Evolutionary conservation across 2,797 vertebrate species (phyloP), one percentile per base, ranked within the genome.

Genomic region (Sebastes kiyomatsui): DNA sequence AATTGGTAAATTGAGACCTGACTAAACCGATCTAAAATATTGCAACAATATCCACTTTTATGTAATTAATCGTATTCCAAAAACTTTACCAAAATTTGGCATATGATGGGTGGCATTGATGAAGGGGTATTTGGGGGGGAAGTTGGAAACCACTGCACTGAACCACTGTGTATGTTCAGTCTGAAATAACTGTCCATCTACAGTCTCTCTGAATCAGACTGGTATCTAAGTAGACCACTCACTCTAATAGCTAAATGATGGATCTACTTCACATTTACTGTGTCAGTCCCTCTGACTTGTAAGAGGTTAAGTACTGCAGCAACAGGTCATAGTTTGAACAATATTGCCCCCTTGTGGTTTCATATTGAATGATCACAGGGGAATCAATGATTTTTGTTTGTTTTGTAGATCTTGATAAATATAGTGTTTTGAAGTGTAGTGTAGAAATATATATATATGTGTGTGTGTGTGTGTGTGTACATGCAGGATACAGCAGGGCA

Each of bases 401-500:
- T 59, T 69, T 75, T 28, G 20, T 22, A 6, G 3, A 52, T 1
- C 2, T 58, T 16, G 10, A 58, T 20, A 22, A 30, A 71, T 65
- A 25, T 58, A 62, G 23, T 42, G 10, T 20, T 20, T 4, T 42
- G 20, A 52, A 20, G 16, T 22, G 3, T 70, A 27, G 27, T 61
- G 32, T 66, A 46, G 16, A 46, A 18, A 46, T 46, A 46, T 49
- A 20, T 76, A 7, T 42, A 0, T 33, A 1, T 32, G 8, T 76
- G 2, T 32, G 5, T 42, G 10, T 33, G 35, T 38, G 3, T 88
- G 5, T 87, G 65, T 79, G 30, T 75, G 25, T 78, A 6, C 12
- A 20, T 83, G 20, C 88, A 98, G 97, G 97, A 98, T 86, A 98
- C 97, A 2, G 97, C 97, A 0, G 97, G 97, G 10, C 97, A 98